A percentile compares a stretch with the other conserved stretches of the same genome.
Conservation (phyloP, 1,140 invertebrate genomes). For the Eciton burchellii region DNA sequence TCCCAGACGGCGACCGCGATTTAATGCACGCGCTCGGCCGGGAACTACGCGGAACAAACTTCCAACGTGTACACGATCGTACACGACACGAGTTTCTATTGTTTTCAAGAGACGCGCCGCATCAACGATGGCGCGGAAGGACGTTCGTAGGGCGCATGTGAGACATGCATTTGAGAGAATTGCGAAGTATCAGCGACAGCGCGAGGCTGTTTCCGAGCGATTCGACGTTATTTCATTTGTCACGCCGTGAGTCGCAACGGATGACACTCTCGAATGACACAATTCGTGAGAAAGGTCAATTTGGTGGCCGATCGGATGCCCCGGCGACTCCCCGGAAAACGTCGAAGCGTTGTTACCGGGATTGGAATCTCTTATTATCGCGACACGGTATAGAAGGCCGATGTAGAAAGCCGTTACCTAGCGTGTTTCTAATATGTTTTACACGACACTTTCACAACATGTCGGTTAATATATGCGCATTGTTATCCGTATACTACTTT, state of each 20-base stretch:
- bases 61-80: slow-evolving; percentile 22
- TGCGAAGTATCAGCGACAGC: no score
- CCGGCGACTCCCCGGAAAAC: not conserved
- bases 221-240: not conserved
- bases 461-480: slow-evolving; percentile 32
- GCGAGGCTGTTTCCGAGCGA: not conserved
- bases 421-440: slow-evolving; percentile 28
- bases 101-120: slow-evolving; percentile 36
- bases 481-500: not conserved
- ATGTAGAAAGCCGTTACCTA: not conserved
- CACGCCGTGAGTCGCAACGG: no score
- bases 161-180: no score
- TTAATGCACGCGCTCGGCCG: slow-evolving; percentile 42
- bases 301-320: no score
- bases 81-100: slow-evolving; percentile 40
- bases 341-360: not conserved
- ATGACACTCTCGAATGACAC: no score
- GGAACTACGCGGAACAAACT: slow-evolving; percentile 45
- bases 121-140: slow-evolving; percentile 23
- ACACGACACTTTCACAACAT: slow-evolving; percentile 38
- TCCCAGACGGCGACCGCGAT: slow-evolving; percentile 22
- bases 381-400: not conserved
- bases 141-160: slow-evolving; percentile 48
- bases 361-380: slow-evolving; percentile 13
- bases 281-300: no score